phyloP scores from a whole-genome alignment of 1,140 invertebrate species.

The Diprion similis region DNA sequence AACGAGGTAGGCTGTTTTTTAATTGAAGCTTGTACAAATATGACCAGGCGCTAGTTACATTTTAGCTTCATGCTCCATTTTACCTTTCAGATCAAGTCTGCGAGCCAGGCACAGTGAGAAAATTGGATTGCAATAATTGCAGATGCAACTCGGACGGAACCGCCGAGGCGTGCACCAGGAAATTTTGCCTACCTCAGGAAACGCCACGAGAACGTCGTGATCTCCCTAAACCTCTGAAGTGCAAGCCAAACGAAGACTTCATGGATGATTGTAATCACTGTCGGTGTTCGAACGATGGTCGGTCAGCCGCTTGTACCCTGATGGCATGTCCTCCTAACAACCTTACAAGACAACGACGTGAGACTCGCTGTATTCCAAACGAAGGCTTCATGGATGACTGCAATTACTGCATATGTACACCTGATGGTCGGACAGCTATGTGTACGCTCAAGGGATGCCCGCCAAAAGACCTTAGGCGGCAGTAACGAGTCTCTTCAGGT shows the following conservation, averaged over 20 bases:
- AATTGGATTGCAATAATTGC: neutral
- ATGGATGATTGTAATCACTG: neutral
- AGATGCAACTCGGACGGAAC: neutral
- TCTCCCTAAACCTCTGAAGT: neutral
- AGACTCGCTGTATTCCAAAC: neutral
- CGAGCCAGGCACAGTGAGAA: neutral
- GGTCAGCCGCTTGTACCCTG: neutral
- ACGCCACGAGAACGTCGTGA: neutral
- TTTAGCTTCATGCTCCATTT: neutral
- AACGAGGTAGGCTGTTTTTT: neutral
- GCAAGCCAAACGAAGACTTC: neutral
- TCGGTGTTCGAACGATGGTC: neutral
- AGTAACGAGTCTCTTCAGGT: neutral
- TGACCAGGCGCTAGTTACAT: too few relatives aligned
- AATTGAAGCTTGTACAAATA: too few relatives aligned
- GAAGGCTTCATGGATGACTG: neutral
- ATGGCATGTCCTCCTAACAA: neutral
- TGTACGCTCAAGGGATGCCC: neutral
- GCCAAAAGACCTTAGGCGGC: neutral
- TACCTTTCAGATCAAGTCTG: neutral
- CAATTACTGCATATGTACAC: neutral
- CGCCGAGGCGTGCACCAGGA: slow-evolving; percentile 10
- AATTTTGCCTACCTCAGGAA: neutral
- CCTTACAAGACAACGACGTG: neutral
- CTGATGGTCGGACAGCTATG: neutral